Evolutionary conservation across 2,113 vertebrate species (phyloP), one percentile per base, ranked within the genome.

Genomic region (Carassius carassius): DNA sequence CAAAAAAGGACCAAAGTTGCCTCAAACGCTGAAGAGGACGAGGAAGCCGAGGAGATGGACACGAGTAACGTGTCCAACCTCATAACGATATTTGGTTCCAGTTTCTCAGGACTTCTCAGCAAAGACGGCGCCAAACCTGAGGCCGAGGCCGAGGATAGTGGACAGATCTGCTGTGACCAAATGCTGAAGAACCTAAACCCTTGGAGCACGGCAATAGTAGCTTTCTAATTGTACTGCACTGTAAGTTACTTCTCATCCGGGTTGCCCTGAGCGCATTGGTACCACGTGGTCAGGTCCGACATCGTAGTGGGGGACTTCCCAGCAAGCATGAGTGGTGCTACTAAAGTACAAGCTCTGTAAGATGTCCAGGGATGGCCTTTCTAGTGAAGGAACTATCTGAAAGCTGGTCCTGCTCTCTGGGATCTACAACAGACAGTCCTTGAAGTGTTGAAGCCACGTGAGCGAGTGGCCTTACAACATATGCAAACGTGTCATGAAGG

Each of bases 151-250:
- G 89, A 87, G 17, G 87, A 91, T 7, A 60, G 91, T 0, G 94
- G 92, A 70, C 95, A 94, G 87, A 94, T 94, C 81, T 95, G 95
- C 89, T 95, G 95, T 83, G 94, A 95, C 77, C 93, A 93, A 37
- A 94, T 95, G 92, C 87, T 96, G 69, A 94, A 95, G 69, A 95
- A 91, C 90, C 94, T 96, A 9, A 95, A 90, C 91, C 94, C 96
- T 0, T 96, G 96, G 96, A 96, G 91, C 92, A 96, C 95, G 37
- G 96, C 96, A 74, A 96, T 96, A 84, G 95, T 95, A 87, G 96
- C 96, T 21, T 96, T 96, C 86, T 92, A 90, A 90, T n/a, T 73
- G 1, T 70, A 82, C 49, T 41, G 60, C 23, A 67, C 49, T 41
- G 69, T 47, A n/a, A n/a, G n/a, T n/a, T n/a, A 67, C 41, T 44